phyloP scores from a whole-genome alignment of 2,113 vertebrate genomes.

The Pterophyllum scalare region DNA sequence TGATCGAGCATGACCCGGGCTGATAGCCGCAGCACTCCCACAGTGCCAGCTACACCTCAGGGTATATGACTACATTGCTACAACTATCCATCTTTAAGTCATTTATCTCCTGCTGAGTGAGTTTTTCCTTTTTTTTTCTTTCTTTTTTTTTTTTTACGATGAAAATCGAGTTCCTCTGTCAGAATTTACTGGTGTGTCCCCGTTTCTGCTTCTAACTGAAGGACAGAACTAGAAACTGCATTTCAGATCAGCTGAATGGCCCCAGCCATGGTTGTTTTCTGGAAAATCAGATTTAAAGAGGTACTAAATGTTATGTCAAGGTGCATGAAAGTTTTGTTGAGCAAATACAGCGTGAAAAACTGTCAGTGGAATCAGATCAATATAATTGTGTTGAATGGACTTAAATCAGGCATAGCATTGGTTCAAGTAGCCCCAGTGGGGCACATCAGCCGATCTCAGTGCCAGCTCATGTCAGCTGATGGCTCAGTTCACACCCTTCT shows the following conservation, averaged over 20 bases:
- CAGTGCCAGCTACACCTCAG: conserved; percentile 3
- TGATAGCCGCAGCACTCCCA: conserved; percentile 18
- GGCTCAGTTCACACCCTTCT: not conserved
- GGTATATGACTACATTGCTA: not conserved
- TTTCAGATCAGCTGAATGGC: not conserved
- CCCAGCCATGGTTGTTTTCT: not conserved
- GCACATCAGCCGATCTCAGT: not conserved
- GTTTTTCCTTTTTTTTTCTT: not conserved
- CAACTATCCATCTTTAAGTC: conserved; percentile 6
- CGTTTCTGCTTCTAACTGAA: not conserved
- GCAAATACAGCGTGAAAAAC: not conserved
- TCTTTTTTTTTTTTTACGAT: not conserved
- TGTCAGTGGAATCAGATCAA: not conserved
- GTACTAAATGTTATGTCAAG: not conserved
- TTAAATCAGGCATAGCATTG: not conserved
- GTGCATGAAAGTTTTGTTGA: no score
- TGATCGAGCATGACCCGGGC: conserved; percentile 42
- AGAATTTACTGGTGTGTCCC: not conserved
- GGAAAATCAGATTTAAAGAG: not conserved
- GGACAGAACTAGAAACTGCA: not conserved
- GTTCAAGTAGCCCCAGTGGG: not conserved
- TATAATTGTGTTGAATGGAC: not conserved
- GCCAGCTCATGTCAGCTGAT: not conserved
- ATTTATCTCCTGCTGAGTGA: conserved; percentile 8
- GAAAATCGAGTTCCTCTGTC: not conserved